Evolutionary conservation across 2,797 vertebrate species (phyloP).

Genomic region (Betta splendens): DNA sequence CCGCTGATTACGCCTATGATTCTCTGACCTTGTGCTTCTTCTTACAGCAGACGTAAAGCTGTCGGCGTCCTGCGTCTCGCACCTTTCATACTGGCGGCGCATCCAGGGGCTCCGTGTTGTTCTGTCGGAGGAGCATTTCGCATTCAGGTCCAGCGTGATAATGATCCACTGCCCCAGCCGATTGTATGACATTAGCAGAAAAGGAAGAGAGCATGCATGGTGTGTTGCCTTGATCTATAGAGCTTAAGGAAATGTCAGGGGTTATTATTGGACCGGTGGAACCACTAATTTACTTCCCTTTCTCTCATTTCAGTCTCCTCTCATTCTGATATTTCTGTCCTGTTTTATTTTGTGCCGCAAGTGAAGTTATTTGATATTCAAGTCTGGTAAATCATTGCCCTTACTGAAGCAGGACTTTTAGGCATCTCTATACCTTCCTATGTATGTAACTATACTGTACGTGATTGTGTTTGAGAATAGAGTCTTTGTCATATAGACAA

Average conservation of each 20-base stretch:
- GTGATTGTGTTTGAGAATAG: background rate
- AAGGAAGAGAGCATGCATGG: background rate
- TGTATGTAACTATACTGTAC: background rate
- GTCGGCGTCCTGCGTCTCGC: background rate
- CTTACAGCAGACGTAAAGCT: background rate
- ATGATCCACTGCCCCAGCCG: background rate
- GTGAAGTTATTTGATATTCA: slow-evolving; percentile 33
- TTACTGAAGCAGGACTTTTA: slow-evolving; percentile 23
- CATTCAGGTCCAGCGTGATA: background rate
- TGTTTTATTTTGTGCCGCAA: slow-evolving; percentile 13
- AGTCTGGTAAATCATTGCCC: slow-evolving; percentile 22
- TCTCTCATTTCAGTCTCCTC: slow-evolving; percentile 4
- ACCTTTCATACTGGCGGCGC: background rate
- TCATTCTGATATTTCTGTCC: slow-evolving; percentile 13
- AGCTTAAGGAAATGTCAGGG: slow-evolving; percentile 20
- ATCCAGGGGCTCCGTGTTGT: background rate
- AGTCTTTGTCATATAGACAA: too few species aligned
- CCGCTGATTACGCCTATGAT: background rate
- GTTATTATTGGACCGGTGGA: slow-evolving; percentile 19
- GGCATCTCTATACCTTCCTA: slow-evolving; percentile 22
- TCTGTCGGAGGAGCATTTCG: slow-evolving; percentile 8
- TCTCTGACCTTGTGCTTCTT: background rate
- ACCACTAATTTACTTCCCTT: slow-evolving; percentile 31
- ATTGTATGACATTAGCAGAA: slow-evolving; percentile 13
- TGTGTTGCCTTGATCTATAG: slow-evolving; percentile 14